These are phyloP conservation scores for Leistus spinibarbis DNA, from an alignment of 2,888 invertebrate species.

Conservation along the genomic window DNA sequence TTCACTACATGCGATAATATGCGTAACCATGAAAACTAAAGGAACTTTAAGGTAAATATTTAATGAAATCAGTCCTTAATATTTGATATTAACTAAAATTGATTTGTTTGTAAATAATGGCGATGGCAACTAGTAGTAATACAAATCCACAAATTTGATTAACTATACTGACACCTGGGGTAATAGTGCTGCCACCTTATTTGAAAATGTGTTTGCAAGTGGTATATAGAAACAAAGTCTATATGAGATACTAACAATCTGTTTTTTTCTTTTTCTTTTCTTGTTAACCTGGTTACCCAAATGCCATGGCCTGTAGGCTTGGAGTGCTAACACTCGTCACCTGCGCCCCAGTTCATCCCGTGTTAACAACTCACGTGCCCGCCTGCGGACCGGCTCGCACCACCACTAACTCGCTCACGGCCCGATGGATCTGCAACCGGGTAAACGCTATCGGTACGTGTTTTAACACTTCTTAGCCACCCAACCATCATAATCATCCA, in stretches of 20 bases:
- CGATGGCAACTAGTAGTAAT: background rate
- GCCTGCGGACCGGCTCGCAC: conserved; percentile 56
- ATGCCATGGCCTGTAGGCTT: conserved; percentile 64
- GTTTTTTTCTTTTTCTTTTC: conserved; percentile 58
- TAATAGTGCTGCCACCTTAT: conserved; percentile 12
- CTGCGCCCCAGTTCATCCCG: conserved; percentile 54
- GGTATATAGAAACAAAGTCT: background rate
- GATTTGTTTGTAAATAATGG: background rate
- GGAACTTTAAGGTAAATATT: no score
- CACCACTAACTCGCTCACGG: conserved; percentile 47
- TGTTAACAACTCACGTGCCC: conserved; percentile 55
- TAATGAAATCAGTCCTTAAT: no score
- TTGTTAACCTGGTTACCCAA: conserved; percentile 58
- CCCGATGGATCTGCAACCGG: background rate
- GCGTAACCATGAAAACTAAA: no score
- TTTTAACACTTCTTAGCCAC: background rate
- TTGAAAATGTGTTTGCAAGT: conserved; percentile 8
- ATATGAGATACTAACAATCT: conserved; percentile 50
- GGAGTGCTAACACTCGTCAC: conserved; percentile 71
- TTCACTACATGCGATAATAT: background rate
- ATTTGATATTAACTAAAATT: no score
- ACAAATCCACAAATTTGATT: conserved; percentile 3
- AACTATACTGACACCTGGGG: conserved; percentile 37
- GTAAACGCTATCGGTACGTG: background rate
- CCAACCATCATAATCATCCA: background rate